Conservation (phyloP, 2,888 invertebrate species). For the Leptinotarsa rubiginosa region DNA sequence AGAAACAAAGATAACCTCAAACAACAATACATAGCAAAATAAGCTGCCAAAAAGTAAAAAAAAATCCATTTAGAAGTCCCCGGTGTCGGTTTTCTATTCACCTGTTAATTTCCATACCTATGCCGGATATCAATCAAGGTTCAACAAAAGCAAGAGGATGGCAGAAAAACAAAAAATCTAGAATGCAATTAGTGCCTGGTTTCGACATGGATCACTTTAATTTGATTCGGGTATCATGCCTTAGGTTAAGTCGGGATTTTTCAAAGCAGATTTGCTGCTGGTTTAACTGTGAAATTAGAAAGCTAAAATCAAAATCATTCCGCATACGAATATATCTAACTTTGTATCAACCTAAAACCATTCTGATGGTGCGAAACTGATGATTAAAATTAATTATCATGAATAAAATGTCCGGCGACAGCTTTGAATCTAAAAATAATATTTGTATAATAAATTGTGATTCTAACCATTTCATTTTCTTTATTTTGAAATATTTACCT, state of each 20-base stretch:
- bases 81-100: background rate
- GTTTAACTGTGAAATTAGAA: too few species aligned
- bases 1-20: conserved; percentile 61
- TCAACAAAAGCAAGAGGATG: conserved; percentile 37
- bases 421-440: too few species aligned
- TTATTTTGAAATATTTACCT: too few species aligned
- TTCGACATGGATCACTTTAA: background rate
- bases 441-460: too few species aligned
- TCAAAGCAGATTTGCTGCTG: background rate
- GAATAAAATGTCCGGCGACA: too few species aligned
- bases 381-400: too few species aligned
- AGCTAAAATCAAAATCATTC: too few species aligned
- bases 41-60: conserved; percentile 47
- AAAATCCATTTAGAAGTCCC: background rate
- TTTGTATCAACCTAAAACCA: too few species aligned
- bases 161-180: conserved; percentile 39
- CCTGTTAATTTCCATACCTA: background rate
- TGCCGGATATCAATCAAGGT: conserved; percentile 41
- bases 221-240: background rate
- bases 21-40: conserved; percentile 56
- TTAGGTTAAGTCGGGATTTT: background rate
- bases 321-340: too few species aligned
- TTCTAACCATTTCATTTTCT: too few species aligned
- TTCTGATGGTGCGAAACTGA: too few species aligned
- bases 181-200: conserved; percentile 29